Evolutionary conservation across 35 echinoderm and acorn worm genomes (phyloP), one percentile per base, ranked within the genome.

Genomic region (Nesometra sesokonis): DNA sequence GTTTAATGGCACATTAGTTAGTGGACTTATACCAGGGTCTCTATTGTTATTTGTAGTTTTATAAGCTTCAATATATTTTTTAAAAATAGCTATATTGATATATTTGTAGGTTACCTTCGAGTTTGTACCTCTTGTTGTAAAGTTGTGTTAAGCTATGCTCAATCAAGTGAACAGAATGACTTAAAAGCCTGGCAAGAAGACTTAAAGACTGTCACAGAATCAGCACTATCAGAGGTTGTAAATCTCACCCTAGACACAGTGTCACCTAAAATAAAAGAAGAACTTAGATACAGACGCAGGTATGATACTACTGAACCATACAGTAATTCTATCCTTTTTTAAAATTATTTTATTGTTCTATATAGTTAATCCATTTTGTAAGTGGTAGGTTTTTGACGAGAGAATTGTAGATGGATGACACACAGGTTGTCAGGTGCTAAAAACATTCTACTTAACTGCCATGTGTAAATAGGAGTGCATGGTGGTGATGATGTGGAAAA

Each of bases 51-150:
- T 67, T 67, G 52, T 67, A 67, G 2, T 67, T 43, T 43, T 4
- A 43, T 43, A 15, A 43, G 4, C 4, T 67, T 27, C 52, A 19
- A 13, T 32, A 8, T 33, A n/a, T n/a, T n/a, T n/a, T n/a, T n/a
- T n/a, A n/a, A 23, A 81, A 32, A 83, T 57, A 29, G 15, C 30
- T 3, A 87, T 36, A 77, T 32, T 31, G 76, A 33, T n/a, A n/a
- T n/a, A n/a, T n/a, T n/a, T n/a, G 0, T 57, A 98, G 95, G 89
- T 43, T 88, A 88, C 52, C 67, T 91, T 30, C 39, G 95, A 36
- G 95, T 98, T 17, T 98, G 95, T 39, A 98, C 89, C 7, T 98
- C 94, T 67, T 98, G 95, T 38, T 91, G 90, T 78, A 98, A 98
- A 46, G 91, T 98, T 0, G 87, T 98, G 17, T 47, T 91, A 9